Evolutionary conservation across 1,140 invertebrate species (phyloP), one percentile per base, ranked within the genome.

Genomic region (Hermatobates lingyangjiaoensis): DNA sequence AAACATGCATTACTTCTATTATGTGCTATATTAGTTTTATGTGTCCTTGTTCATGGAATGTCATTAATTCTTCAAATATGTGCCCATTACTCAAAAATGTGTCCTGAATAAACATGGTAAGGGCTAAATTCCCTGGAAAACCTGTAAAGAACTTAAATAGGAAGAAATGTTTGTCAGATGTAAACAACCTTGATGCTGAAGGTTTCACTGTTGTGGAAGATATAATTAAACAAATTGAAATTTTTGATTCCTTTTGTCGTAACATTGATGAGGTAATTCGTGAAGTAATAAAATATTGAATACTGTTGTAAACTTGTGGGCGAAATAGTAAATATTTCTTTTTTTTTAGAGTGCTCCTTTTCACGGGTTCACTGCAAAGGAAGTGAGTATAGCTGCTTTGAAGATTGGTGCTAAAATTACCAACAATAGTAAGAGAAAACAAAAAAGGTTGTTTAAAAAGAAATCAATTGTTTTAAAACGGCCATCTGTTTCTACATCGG

Each of bases 41-140:
- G 49, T 51, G 42, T 46, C 44, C 44, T 45, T 52, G 50, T 27
- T 52, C 14, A 30, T 45, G 44, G 34, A 45, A 45, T 12, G 45
- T 24, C 20, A 26, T 10, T 14, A 10, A 34, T 45, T 52, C 21
- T 45, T 39, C 34, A 26, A 18, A 24, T 24, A 18, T 40, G 3
- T 3, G 14, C 7, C 3, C 7, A 12, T 34, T 40, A 2, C 10
- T 20, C 18, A 4, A 52, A 46, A 50, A 5, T 10, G 18, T 24
- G 23, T 25, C 21, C 5, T 12, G 27, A 28, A 28, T 25, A 47
- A 74, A 68, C 63, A 76, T 76, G 74, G 73, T 71, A 56, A 71
- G 71, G 63, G 73, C 80, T 66, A 83, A 81, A 74, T 84, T 84
- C 74, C 81, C 82, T 64, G 81, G 82, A 58, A 84, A 83, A 74